Evolutionary conservation across 2,888 invertebrate genomes (phyloP).

Genomic region (Apotomis turbidana): DNA sequence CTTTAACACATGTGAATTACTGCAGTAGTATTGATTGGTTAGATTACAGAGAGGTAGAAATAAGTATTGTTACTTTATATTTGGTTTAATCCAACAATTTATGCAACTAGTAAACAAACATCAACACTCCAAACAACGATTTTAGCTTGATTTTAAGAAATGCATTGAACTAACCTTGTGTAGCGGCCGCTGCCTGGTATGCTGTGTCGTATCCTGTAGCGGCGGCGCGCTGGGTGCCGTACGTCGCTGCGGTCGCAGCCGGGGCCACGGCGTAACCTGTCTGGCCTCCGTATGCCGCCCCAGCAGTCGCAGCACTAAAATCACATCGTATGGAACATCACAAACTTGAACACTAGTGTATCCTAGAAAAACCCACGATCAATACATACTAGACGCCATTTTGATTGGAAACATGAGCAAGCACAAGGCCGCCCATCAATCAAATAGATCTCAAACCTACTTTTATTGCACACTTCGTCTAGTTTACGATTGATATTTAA

Average conservation of each 20-base stretch:
- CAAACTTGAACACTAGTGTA: constrained; percentile 47
- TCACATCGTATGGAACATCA: constrained; percentile 47
- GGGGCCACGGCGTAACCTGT: constrained; percentile 93
- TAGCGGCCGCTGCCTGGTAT: constrained; percentile 91
- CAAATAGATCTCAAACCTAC: constrained; percentile 39
- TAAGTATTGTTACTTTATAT: background rate
- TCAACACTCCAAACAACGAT: background rate
- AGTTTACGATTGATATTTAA: constrained; percentile 43
- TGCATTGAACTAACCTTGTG: constrained; percentile 87
- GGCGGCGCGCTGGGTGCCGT: constrained; percentile 91
- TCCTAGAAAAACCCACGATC: constrained; percentile 57
- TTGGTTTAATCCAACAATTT: background rate
- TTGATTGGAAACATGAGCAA: constrained; percentile 71
- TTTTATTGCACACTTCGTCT: constrained; percentile 39
- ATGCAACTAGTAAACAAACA: constrained; percentile 6
- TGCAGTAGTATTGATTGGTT: constrained; percentile 39
- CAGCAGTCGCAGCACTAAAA: constrained; percentile 88
- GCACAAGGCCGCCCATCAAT: constrained; percentile 64
- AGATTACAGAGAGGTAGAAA: constrained; percentile 5
- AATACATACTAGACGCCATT: constrained; percentile 78
- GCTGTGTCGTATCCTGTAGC: constrained; percentile 93
- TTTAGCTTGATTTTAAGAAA: constrained; percentile 1
- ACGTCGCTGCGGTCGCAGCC: constrained; percentile 92
- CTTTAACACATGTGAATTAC: constrained; percentile 29
- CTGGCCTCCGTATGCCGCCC: constrained; percentile 93